These are phyloP conservation scores for Antheraea assamensis DNA, from an alignment of 2,888 invertebrate species.

Conservation along the genomic window DNA sequence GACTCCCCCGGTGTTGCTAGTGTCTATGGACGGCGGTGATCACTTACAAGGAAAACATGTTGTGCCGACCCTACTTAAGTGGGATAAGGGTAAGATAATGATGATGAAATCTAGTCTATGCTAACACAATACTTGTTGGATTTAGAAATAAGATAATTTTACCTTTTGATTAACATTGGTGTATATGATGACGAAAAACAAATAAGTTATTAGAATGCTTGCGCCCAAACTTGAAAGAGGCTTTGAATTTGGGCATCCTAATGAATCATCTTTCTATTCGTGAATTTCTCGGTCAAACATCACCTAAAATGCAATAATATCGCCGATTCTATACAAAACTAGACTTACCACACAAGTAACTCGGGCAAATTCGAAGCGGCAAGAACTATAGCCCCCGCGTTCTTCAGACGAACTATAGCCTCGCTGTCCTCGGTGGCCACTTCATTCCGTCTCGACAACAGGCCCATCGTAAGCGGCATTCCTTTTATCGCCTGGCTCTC, in stretches of 20 bases:
- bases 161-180: too few relatives aligned
- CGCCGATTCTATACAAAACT: background rate
- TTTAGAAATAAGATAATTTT: too few relatives aligned
- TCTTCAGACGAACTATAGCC: slow-evolving; percentile 85
- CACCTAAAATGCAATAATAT: background rate
- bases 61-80: too few relatives aligned
- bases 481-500: slow-evolving; percentile 93
- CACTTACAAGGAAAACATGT: too few relatives aligned
- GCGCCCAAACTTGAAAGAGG: background rate
- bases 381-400: slow-evolving; percentile 93
- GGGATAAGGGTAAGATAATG: too few relatives aligned
- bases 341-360: slow-evolving; percentile 89
- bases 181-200: too few relatives aligned
- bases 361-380: slow-evolving; percentile 96
- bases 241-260: background rate
- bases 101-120: too few relatives aligned
- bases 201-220: too few relatives aligned
- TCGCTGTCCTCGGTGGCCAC: slow-evolving; percentile 89
- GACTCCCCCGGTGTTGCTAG: too few relatives aligned
- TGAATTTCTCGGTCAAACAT: background rate
- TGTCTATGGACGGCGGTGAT: too few relatives aligned
- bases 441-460: slow-evolving; percentile 84
- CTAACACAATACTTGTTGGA: too few relatives aligned
- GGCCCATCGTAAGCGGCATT: slow-evolving; percentile 86
- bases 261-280: too few relatives aligned